Conservation (phyloP, 2,888 invertebrate genomes). For the Spilosoma lubricipeda region DNA sequence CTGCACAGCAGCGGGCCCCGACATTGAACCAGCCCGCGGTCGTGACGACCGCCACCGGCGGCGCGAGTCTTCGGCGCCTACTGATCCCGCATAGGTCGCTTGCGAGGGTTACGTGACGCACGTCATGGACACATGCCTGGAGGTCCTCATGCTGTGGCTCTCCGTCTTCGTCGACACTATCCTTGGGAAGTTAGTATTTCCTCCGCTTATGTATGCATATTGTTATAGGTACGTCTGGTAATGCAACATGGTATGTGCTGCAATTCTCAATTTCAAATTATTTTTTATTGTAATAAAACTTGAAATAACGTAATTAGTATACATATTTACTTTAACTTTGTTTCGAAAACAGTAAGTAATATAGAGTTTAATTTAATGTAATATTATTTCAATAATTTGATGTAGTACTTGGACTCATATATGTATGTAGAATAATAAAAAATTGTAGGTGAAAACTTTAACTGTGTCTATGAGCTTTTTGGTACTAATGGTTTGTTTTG, state of each 20-base stretch:
- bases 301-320: not conserved
- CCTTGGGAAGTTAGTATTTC: conserved; percentile 64
- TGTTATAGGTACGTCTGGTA: not conserved
- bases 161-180: conserved; percentile 57
- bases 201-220: not conserved
- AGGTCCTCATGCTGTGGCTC: conserved; percentile 63
- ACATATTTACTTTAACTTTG: not conserved
- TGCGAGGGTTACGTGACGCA: conserved; percentile 25
- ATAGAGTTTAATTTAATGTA: not conserved
- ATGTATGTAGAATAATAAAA: not conserved
- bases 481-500: not conserved
- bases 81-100: conserved; percentile 10
- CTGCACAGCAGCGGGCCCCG: conserved; percentile 19
- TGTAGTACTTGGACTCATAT: not conserved
- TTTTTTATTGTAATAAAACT: not conserved
- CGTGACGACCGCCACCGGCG: conserved; percentile 16
- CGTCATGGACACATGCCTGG: conserved; percentile 56
- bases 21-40: conserved; percentile 24
- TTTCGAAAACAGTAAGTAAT: not conserved
- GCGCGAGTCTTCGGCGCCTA: conserved; percentile 10
- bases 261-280: not conserved
- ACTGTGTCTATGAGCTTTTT: not conserved
- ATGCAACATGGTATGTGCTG: not conserved
- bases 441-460: not conserved
- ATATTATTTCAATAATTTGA: not conserved